These are phyloP conservation scores for Gephyroberyx darwinii DNA, from an alignment of 2,797 vertebrate genomes.

Conservation along the genomic window DNA sequence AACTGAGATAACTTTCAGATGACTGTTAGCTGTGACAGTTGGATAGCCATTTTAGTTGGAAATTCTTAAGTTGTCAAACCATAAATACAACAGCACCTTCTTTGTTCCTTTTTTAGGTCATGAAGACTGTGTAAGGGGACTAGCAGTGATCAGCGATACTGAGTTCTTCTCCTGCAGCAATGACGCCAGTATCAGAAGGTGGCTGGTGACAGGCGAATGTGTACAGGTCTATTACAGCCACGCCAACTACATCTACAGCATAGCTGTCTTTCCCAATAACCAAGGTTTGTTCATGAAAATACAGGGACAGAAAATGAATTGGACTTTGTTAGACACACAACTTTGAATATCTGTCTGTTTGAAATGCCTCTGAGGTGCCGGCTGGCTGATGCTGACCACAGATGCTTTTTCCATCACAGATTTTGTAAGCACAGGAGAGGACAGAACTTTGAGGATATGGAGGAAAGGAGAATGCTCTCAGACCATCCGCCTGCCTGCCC, in stretches of 20 bases:
- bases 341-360: background rate
- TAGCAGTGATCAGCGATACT: constrained; percentile 89
- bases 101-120: constrained; percentile 83
- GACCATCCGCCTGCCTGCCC: constrained; percentile 93
- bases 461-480: constrained; percentile 90
- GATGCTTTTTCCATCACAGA: constrained; percentile 72
- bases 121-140: constrained; percentile 95
- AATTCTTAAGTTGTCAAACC: background rate
- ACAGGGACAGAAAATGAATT: background rate
- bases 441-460: constrained; percentile 94
- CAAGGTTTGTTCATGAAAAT: constrained; percentile 83
- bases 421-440: constrained; percentile 95
- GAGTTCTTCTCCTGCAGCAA: constrained; percentile 99
- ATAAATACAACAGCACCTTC: background rate
- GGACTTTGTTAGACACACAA: background rate
- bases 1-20: background rate
- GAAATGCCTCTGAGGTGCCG: background rate
- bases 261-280: constrained; percentile 90
- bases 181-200: constrained; percentile 92
- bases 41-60: background rate
- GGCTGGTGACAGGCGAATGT: constrained; percentile 93
- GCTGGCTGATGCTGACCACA: background rate
- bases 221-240: constrained; percentile 93
- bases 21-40: background rate
- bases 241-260: constrained; percentile 97